Percentiles rank a stretch among this genome's conserved stretches.
phyloP scores from a whole-genome alignment of 1,140 invertebrate species.

The Trichomalopsis sarcophagae region DNA sequence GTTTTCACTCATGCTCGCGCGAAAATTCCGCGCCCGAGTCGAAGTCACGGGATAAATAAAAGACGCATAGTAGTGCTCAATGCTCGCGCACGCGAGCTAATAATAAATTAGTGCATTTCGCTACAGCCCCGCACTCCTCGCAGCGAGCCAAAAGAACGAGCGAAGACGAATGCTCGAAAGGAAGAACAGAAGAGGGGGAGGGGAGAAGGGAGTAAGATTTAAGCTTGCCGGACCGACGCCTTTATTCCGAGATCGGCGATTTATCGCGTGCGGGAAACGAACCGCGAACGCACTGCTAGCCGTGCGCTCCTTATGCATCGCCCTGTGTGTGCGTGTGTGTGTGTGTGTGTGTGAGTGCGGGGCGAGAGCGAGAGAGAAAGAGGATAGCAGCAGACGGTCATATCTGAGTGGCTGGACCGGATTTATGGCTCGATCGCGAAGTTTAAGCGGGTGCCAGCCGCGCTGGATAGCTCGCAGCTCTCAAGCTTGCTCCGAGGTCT shows the following conservation, averaged over 20 bases:
- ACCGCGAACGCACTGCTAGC: conserved; percentile 1
- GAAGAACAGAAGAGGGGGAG: not conserved
- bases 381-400: conserved; percentile 26
- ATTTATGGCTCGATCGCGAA: conserved; percentile 37
- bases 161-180: not conserved
- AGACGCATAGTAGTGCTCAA: not conserved
- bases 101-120: conserved; percentile 14
- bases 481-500: not conserved
- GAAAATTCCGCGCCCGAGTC: too few species aligned
- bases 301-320: not conserved
- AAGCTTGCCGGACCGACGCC: conserved; percentile 24
- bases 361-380: not conserved
- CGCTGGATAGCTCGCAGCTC: not conserved
- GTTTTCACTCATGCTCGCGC: too few species aligned
- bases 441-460: conserved; percentile 10
- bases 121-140: too few species aligned
- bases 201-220: conserved; percentile 13
- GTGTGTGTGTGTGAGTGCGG: too few species aligned
- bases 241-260: conserved; percentile 45
- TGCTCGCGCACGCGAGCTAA: not conserved
- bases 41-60: not conserved
- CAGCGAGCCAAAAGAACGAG: not conserved
- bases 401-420: not conserved
- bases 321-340: not conserved
- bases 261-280: conserved; percentile 26